phyloP scores from a whole-genome alignment of 2,113 vertebrate genomes.

The Sisor rabdophorus region DNA sequence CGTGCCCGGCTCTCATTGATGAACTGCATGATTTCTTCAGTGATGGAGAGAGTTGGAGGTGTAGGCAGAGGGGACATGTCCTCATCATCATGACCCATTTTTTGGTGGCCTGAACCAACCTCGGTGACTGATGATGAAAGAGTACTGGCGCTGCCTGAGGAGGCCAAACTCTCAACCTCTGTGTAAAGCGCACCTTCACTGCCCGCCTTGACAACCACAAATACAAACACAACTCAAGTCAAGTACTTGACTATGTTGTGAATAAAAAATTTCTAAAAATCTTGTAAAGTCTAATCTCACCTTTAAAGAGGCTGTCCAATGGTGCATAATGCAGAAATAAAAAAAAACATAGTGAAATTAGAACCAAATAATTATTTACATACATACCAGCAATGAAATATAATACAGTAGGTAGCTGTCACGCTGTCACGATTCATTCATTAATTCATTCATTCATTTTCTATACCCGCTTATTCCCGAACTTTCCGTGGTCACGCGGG shows the following conservation, averaged over 20 bases:
- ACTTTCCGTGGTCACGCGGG: too few relatives aligned
- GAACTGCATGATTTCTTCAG: constrained; percentile 82
- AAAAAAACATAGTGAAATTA: background rate
- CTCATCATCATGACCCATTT: constrained; percentile 47
- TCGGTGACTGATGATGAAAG: constrained; percentile 68
- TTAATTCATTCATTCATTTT: too few relatives aligned
- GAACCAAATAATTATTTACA: background rate
- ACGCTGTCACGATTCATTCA: too few relatives aligned
- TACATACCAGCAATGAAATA: background rate
- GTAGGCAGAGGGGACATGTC: constrained; percentile 56
- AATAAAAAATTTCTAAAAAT: background rate
- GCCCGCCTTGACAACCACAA: constrained; percentile 61
- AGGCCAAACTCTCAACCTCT: constrained; percentile 51
- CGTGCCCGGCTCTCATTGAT: constrained; percentile 75
- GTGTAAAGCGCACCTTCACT: constrained; percentile 74
- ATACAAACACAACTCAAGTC: background rate
- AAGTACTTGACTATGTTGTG: background rate
- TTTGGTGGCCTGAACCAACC: constrained; percentile 54
- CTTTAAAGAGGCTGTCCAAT: constrained; percentile 55
- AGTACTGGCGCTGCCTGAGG: constrained; percentile 58
- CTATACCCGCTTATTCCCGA: too few relatives aligned
- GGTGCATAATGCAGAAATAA: constrained; percentile 5
- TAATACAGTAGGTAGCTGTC: too few relatives aligned
- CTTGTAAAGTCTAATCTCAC: constrained; percentile 41
- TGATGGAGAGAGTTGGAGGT: constrained; percentile 76